Conservation (phyloP, 2,888 invertebrate species). For the Drosophila gaucha region DNA sequence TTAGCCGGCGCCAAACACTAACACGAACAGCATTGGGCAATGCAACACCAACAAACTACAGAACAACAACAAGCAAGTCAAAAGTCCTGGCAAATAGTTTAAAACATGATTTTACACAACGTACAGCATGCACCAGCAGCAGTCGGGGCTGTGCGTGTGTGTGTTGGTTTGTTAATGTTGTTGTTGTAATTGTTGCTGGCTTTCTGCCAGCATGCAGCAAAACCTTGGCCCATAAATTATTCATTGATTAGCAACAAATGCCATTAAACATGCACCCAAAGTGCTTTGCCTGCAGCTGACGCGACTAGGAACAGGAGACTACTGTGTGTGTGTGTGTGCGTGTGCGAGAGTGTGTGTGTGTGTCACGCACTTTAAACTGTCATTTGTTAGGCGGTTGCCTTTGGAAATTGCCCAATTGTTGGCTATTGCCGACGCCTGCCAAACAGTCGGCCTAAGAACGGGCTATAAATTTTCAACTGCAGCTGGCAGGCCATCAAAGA, state of each 20-base stretch:
- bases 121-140: constrained; percentile 39
- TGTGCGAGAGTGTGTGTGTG: constrained; percentile 6
- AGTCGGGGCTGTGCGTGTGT: constrained; percentile 15
- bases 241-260: constrained; percentile 82
- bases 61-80: constrained; percentile 19
- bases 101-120: constrained; percentile 50
- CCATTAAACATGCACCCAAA: constrained; percentile 77
- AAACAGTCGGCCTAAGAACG: constrained; percentile 45
- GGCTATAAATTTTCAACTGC: constrained; percentile 68
- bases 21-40: constrained; percentile 46
- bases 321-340: neutral
- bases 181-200: constrained; percentile 26
- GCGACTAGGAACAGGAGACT: constrained; percentile 38
- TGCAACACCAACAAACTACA: constrained; percentile 19
- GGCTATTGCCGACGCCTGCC: constrained; percentile 18
- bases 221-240: constrained; percentile 80
- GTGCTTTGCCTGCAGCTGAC: constrained; percentile 55
- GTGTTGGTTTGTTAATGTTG: constrained; percentile 16
- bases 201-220: constrained; percentile 47
- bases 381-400: constrained; percentile 64
- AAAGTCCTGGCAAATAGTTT: constrained; percentile 52
- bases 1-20: constrained; percentile 51
- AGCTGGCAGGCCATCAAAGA: constrained; percentile 62
- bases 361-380: constrained; percentile 70
- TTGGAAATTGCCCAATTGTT: constrained; percentile 73